Percentiles rank a stretch among this genome's conserved stretches.
Conservation (phyloP, 1,140 invertebrate genomes). For the Drosophila eugracilis region DNA sequence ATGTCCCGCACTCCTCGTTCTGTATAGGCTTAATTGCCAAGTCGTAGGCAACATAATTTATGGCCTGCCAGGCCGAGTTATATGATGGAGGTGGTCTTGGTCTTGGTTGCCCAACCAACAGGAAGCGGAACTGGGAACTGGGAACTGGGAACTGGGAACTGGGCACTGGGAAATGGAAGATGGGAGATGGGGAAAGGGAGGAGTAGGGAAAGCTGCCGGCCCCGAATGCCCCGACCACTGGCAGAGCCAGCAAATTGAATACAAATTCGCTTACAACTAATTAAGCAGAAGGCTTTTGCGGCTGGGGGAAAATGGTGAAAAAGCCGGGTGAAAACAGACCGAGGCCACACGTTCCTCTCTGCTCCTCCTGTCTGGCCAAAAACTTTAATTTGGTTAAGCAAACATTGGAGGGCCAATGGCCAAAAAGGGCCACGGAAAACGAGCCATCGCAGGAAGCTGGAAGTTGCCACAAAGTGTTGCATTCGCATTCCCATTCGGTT, state of each 20-base stretch:
- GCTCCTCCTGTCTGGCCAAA: slow-evolving; percentile 7
- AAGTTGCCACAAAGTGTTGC: slow-evolving; percentile 63
- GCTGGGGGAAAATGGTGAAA: slow-evolving; percentile 6
- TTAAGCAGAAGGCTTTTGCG: slow-evolving; percentile 55
- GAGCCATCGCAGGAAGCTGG: slow-evolving; percentile 24
- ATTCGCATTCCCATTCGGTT: slow-evolving; percentile 46
- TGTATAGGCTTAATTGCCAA: slow-evolving; percentile 71
- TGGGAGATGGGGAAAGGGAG: neutral
- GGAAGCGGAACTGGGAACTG: slow-evolving; percentile 17
- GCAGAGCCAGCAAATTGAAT: slow-evolving; percentile 65
- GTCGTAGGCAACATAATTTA: slow-evolving; percentile 79
- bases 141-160: slow-evolving; percentile 1
- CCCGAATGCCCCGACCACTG: slow-evolving; percentile 7
- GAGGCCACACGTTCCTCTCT: slow-evolving; percentile 16
- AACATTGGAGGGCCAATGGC: slow-evolving; percentile 13
- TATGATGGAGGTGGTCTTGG: slow-evolving; percentile 37
- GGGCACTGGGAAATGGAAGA: neutral
- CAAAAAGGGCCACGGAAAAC: neutral
- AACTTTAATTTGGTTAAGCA: slow-evolving; percentile 55
- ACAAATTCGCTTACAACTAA: slow-evolving; percentile 80
- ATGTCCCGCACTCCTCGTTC: neutral
- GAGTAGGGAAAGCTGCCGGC: slow-evolving; percentile 1
- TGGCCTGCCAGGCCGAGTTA: slow-evolving; percentile 65
- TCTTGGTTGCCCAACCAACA: neutral
- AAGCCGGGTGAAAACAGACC: slow-evolving; percentile 5